Conservation (phyloP, 2,888 invertebrate species). For the Saturnia japonica region DNA sequence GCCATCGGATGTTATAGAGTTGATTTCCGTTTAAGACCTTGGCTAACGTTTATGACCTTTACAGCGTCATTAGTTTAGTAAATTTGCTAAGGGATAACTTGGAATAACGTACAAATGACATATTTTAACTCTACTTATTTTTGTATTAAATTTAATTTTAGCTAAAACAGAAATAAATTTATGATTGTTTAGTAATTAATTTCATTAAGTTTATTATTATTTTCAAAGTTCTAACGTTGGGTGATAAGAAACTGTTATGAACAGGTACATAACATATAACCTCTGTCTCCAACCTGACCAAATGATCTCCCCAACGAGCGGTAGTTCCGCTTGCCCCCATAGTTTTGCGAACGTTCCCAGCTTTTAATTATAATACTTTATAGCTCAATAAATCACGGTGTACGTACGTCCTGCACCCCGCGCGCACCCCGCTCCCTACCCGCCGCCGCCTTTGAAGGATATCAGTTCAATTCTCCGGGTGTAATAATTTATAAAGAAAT, state of each 20-base stretch:
- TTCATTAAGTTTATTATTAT: too few relatives aligned
- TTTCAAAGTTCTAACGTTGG: too few relatives aligned
- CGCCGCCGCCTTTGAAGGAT: constrained; percentile 77
- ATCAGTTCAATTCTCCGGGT: constrained; percentile 86
- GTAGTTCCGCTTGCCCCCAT: constrained; percentile 68
- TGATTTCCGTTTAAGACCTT: too few relatives aligned
- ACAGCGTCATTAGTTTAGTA: too few relatives aligned
- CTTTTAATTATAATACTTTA: constrained; percentile 91
- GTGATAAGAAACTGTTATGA: background rate
- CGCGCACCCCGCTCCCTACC: constrained; percentile 48
- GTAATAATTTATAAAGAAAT: constrained; percentile 64
- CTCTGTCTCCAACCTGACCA: constrained; percentile 10
- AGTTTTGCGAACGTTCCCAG: constrained; percentile 71
- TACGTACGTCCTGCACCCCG: constrained; percentile 71
- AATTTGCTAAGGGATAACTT: too few relatives aligned
- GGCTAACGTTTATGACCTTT: too few relatives aligned
- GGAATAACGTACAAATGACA: too few relatives aligned
- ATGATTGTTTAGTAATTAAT: too few relatives aligned
- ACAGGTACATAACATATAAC: constrained; percentile 5
- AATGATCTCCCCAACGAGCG: constrained; percentile 30
- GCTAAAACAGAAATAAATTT: too few relatives aligned
- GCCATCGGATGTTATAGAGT: too few relatives aligned
- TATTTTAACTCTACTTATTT: too few relatives aligned
- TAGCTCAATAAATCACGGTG: constrained; percentile 87
- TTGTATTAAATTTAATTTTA: too few relatives aligned